Evolutionary conservation across 2,797 vertebrate species (phyloP).

Genomic region (Salarias fasciatus): DNA sequence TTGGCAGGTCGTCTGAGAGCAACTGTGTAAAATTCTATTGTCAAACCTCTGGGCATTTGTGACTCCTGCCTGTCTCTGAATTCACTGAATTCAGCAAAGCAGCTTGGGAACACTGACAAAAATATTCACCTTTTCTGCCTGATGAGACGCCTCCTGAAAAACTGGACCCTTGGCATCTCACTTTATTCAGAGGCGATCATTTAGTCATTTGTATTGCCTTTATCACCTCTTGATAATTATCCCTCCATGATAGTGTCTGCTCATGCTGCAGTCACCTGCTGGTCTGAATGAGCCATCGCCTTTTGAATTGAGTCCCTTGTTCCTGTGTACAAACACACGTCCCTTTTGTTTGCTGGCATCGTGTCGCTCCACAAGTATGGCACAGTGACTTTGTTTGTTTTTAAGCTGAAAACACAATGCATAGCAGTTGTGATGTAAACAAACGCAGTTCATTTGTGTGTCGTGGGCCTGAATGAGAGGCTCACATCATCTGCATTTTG

Average conservation of each 20-base stretch:
- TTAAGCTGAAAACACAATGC: not conserved
- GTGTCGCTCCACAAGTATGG: too few species aligned
- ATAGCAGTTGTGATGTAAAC: not conserved
- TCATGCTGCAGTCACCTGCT: not conserved
- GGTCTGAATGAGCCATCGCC: not conserved
- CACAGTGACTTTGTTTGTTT: not conserved
- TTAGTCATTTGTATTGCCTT: not conserved
- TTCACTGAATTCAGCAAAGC: not conserved
- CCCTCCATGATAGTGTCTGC: not conserved
- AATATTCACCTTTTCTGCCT: not conserved
- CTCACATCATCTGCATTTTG: too few species aligned
- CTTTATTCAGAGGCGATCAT: not conserved
- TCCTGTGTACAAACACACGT: too few species aligned
- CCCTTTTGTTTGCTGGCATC: too few species aligned
- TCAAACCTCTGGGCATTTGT: not conserved
- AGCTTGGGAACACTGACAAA: not conserved
- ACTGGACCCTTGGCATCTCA: not conserved
- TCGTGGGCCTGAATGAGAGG: not conserved
- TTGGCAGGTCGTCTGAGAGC: too few species aligned
- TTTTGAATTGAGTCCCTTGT: too few species aligned
- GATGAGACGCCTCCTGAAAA: not conserved
- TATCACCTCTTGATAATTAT: not conserved
- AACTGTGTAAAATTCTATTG: not conserved
- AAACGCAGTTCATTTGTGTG: not conserved
- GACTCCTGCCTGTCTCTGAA: not conserved